Evolutionary conservation across 2,888 invertebrate species (phyloP), one percentile per base, ranked within the genome.

Genomic region (Teinopalpus imperialis): DNA sequence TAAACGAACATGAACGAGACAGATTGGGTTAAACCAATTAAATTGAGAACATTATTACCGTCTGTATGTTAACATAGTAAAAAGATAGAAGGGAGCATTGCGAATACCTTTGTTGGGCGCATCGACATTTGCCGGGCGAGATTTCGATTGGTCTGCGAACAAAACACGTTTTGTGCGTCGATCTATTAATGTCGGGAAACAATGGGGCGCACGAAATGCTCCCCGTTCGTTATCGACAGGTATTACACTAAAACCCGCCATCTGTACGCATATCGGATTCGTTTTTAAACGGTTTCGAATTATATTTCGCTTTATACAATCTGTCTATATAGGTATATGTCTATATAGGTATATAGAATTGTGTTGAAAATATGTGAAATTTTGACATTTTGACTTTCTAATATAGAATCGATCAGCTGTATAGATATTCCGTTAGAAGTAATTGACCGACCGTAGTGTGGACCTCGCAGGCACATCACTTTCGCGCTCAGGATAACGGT

Each of bases 141-240:
- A 77, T 76, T 72, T 74, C 80, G 81, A 81, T 81, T 80, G 85
- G 80, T 81, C 68, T 68, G 72, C 72, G 72, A 78, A 83, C 81
- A 82, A 81, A 81, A 75, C 76, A 61, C 66, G 75, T 74, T 75
- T 77, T 79, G 78, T 78, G 57, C 66, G 57, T 57, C 73, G 75
- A 80, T 80, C 79, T 80, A 81, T 79, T 78, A 78, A 60, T 68
- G 68, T 66, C 67, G 58, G 57, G 62, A 60, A 52, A 63, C 61
- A 63, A 63, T 55, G 48, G 50, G 37, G 29, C 29, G 23, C 43
- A 47, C 42, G 54, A 66, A 69, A 69, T 64, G 52, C 58, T 46
- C 51, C 52, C 56, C 57, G 52, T 57, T 58, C 56, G 57, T 58
- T 65, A 66, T 66, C 71, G 70, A 63, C 74, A 74, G 74, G 74